Evolutionary conservation across 2,888 invertebrate species (phyloP), one percentile per base, ranked within the genome.

Genomic region (Hecatera dysodea): DNA sequence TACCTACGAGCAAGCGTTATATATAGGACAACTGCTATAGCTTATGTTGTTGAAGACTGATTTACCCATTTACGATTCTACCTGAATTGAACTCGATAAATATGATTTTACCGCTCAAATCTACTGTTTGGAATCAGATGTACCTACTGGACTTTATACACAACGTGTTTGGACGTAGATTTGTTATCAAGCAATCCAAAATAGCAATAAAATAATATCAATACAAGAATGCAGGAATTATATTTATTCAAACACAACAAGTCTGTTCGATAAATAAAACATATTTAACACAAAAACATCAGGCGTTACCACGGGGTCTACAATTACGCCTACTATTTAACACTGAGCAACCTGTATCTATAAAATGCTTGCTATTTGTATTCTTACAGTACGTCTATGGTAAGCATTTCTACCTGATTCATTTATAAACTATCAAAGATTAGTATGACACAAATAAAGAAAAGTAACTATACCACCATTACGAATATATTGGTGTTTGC

Each of bases 281-380:
- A 0, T 48, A 17, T 39, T 17, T 46, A 42, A 8, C 8, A 33
- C 19, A 0, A 52, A 50, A 57, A 29, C 12, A 44, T 57, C 75
- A 67, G 19, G 67, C 67, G 56, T 44, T 36, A 0, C 6, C 0
- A 4, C 5, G 11, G 22, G 19, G 9, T 27, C 4, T 2, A 8
- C 8, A 19, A 36, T 15, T 46, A 52, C 81, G 81, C 78, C 78
- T 78, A 9, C 6, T 24, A 11, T 1, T 67, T 53, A 46, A 50
- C 3, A 3, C n/a, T 3, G 42, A 71, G 78, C 78, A 76, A 52
- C 50, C 12, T 48, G 6, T n/a, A 24, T 59, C 52, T 12, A 1
- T 42, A 63, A 63, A 46, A 27, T 0, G 19, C 1, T 80, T 77
- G 77, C 77, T 75, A 60, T 48, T 53, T 27, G 1, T 0, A 52